Evolutionary conservation across 2,888 invertebrate species (phyloP).

Genomic region (Electrophaes corylata): DNA sequence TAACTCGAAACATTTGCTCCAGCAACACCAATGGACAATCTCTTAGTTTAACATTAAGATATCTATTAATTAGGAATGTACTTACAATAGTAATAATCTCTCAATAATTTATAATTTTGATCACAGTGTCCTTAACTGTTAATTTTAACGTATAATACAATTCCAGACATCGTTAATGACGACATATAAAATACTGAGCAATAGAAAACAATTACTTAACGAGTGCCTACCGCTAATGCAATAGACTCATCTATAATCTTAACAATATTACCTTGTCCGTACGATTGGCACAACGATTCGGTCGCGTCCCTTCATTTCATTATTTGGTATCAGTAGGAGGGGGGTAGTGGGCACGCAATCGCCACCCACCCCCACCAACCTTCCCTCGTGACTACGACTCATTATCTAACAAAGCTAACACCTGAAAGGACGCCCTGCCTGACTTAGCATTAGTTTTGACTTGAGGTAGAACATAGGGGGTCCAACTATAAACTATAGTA

Average conservation of each 20-base stretch:
- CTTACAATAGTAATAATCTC: conserved; percentile 82
- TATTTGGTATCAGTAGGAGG: conserved; percentile 68
- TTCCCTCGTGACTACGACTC: conserved; percentile 33
- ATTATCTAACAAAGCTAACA: conserved; percentile 26
- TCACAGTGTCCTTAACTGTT: conserved; percentile 83
- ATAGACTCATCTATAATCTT: conserved; percentile 76
- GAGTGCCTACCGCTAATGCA: conserved; percentile 73
- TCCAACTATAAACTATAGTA: conserved; percentile 73
- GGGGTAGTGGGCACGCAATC: not conserved
- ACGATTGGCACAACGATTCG: conserved; percentile 78
- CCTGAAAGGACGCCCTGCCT: conserved; percentile 61
- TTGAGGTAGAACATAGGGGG: conserved; percentile 82
- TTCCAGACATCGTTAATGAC: conserved; percentile 72
- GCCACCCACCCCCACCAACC: conserved; percentile 40
- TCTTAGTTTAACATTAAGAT: conserved; percentile 72
- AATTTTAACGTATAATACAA: conserved; percentile 82
- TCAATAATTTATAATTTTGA: conserved; percentile 84
- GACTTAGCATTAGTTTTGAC: conserved; percentile 77
- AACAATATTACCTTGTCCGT: conserved; percentile 78
- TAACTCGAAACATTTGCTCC: conserved; percentile 23
- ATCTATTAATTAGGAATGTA: conserved; percentile 81
- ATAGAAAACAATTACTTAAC: conserved; percentile 80
- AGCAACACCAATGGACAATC: conserved; percentile 64
- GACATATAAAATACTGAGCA: conserved; percentile 82
- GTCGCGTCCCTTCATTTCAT: conserved; percentile 71